Evolutionary conservation across 2,888 invertebrate species (phyloP), one percentile per base, ranked within the genome.

Genomic region (Aporophyla nigra): DNA sequence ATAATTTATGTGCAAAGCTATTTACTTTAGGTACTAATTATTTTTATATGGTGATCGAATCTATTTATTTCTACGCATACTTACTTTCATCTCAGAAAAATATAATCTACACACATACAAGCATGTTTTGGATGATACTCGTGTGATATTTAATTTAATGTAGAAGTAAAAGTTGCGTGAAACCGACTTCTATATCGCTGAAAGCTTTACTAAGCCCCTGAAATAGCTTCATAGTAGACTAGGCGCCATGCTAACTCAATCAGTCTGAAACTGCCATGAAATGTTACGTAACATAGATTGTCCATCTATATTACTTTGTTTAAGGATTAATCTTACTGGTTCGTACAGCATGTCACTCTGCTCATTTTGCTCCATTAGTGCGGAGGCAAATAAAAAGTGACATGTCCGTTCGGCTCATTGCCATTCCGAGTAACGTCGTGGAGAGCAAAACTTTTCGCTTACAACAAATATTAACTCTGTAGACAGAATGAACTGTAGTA

Each of bases 341-440:
- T 78, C 66, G 59, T 74, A 74, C 78, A 53, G 53, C 51, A 71
- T 54, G 74, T 78, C 76, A 69, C 58, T 82, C 87, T 90, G 82
- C 84, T 85, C 82, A 83, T 88, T 86, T 90, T 81, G 84, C 76
- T 78, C 84, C 85, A 88, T 89, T 87, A 86, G 86, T 78, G 76
- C 58, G 71, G 84, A 68, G 80, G 80, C 86, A 88, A 92, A 92
- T 92, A 90, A 90, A 91, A 91, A 92, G 81, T 89, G 91, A 91
- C 91, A 86, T 88, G 85, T 91, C 90, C 89, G 89, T 88, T 87
- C 84, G 74, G 80, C 86, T 88, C 87, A 83, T 83, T 86, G 86
- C 86, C 70, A 85, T 88, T 88, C 76, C 80, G 83, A 86, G 83
- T 85, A 79, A 72, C 80, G 69, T 75, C 77, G 74, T 59, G 65